A percentile compares a stretch with the other conserved stretches of the same genome.
Evolutionary conservation across 2,888 invertebrate genomes (phyloP).

Genomic region (Agrochola lychnidis): DNA sequence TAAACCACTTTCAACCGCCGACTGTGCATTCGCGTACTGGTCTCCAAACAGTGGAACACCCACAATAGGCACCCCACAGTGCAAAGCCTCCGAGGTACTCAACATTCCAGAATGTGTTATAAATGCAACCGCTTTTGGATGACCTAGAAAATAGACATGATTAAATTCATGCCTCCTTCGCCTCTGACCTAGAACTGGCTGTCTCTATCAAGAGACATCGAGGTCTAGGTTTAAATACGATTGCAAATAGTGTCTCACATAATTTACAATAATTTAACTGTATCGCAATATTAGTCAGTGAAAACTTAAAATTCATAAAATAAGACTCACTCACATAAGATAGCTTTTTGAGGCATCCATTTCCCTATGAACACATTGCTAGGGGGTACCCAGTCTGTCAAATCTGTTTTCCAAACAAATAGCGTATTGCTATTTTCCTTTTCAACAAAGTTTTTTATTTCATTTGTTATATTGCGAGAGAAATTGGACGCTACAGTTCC

Average conservation of each 20-base stretch:
- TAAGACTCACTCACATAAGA: constrained; percentile 89
- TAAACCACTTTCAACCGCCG: constrained; percentile 83
- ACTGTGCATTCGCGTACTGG: constrained; percentile 86
- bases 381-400: constrained; percentile 83
- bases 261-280: neutral
- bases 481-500: constrained; percentile 93
- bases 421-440: constrained; percentile 84
- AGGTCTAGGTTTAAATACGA: neutral
- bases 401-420: constrained; percentile 94
- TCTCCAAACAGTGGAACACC: constrained; percentile 90
- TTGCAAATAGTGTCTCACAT: neutral
- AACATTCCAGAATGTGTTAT: constrained; percentile 89
- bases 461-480: constrained; percentile 88
- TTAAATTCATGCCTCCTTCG: neutral
- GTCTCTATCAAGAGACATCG: neutral
- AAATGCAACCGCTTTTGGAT: constrained; percentile 88
- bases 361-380: constrained; percentile 91
- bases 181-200: neutral
- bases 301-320: neutral
- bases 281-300: neutral
- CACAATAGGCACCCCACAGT: constrained; percentile 80
- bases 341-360: constrained; percentile 94
- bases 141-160: constrained; percentile 77
- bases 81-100: constrained; percentile 87
- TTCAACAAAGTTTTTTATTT: constrained; percentile 83